These are phyloP conservation scores for Pogona vitticeps DNA, from an alignment of 2,113 vertebrate genomes.

Conservation along the genomic window DNA sequence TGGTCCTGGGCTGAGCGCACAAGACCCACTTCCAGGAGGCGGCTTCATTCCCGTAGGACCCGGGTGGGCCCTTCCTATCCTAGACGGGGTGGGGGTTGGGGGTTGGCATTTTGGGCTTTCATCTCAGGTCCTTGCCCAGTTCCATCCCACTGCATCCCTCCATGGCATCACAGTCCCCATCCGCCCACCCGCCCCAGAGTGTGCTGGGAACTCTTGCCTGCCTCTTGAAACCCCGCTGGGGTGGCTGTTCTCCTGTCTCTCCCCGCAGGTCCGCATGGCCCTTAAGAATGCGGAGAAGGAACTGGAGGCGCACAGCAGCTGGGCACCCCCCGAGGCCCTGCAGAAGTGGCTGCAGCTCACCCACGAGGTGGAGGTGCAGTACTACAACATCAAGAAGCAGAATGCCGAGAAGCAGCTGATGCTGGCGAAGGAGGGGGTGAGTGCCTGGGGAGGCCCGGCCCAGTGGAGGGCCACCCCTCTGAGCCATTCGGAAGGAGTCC, in stretches of 20 bases:
- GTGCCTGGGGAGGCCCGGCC: neutral
- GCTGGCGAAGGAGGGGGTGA: conserved; percentile 96
- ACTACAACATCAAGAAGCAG: conserved; percentile 98
- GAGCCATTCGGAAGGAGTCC: too few relatives aligned
- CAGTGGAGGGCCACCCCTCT: too few relatives aligned
- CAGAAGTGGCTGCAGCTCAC: conserved; percentile 99
- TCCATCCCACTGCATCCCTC: too few relatives aligned
- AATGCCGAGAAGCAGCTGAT: conserved; percentile 93
- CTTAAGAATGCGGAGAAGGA: conserved; percentile 96
- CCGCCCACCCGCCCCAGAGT: too few relatives aligned
- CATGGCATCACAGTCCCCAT: too few relatives aligned
- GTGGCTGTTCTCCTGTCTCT: rapidly evolving
- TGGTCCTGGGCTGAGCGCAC: neutral
- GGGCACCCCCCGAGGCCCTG: conserved; percentile 90
- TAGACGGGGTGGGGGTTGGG: neutral
- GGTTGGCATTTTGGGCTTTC: rapidly evolving
- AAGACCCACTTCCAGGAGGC: neutral
- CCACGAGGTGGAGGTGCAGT: conserved; percentile 97
- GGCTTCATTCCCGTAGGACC: rapidly evolving
- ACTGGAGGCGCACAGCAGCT: conserved; percentile 90
- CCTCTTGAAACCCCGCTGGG: neutral
- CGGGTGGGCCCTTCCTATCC: too few relatives aligned
- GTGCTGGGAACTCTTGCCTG: neutral
- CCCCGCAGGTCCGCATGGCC: conserved; percentile 90
- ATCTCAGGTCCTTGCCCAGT: too few relatives aligned